These are phyloP conservation scores for Orgyia antiqua DNA, from an alignment of 2,888 invertebrate genomes.

Conservation along the genomic window DNA sequence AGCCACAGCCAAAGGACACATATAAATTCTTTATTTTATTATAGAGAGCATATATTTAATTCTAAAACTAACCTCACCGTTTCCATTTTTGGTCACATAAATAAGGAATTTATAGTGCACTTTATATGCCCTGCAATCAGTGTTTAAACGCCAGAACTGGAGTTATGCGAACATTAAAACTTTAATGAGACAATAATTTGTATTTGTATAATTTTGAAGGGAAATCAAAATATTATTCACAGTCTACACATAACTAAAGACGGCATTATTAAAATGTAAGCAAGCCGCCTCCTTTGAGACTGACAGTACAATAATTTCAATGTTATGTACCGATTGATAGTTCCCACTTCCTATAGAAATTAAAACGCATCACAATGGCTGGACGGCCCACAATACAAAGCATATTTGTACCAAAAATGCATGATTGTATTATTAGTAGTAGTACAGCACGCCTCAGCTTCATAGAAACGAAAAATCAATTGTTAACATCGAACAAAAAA, in stretches of 20 bases:
- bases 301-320: constrained; percentile 37
- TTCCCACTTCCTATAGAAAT: constrained; percentile 50
- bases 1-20: constrained; percentile 72
- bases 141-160: constrained; percentile 44
- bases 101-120: constrained; percentile 62
- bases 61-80: constrained; percentile 64
- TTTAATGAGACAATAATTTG: constrained; percentile 43
- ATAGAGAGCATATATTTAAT: constrained; percentile 72
- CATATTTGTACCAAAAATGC: constrained; percentile 48
- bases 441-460: constrained; percentile 31
- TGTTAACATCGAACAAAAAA: constrained; percentile 52
- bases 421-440: constrained; percentile 33
- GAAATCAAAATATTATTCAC: too few species aligned
- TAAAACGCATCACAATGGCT: constrained; percentile 50
- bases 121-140: constrained; percentile 56
- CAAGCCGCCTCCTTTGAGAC: constrained; percentile 42
- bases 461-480: constrained; percentile 40
- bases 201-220: too few species aligned
- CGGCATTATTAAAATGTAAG: constrained; percentile 38
- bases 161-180: constrained; percentile 39
- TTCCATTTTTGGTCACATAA: constrained; percentile 67
- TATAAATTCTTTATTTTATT: constrained; percentile 77
- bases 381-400: constrained; percentile 44
- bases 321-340: constrained; percentile 35
- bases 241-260: too few species aligned